Evolutionary conservation across 2,888 invertebrate genomes (phyloP).

Genomic region (Oscheius sp.): DNA sequence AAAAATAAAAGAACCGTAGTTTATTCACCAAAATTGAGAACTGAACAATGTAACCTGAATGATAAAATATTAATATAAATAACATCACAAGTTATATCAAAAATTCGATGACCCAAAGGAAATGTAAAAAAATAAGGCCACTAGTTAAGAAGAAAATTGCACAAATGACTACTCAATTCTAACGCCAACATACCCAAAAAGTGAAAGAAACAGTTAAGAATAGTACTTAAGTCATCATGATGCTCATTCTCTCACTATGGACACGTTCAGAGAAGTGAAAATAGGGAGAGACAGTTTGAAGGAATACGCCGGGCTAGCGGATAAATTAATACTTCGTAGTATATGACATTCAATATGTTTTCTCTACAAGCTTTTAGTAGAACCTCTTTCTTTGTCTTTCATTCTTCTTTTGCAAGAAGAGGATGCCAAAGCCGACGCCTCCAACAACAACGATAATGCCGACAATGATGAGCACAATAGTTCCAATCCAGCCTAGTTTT

Average conservation of each 20-base stretch:
- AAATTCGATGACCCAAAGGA: not conserved
- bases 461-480: slow-evolving; percentile 82
- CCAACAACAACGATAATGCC: slow-evolving; percentile 85
- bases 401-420: slow-evolving; percentile 91
- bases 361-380: slow-evolving; percentile 73
- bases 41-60: slow-evolving; percentile 15
- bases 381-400: slow-evolving; percentile 88
- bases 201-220: slow-evolving; percentile 23
- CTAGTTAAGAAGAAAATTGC: slow-evolving; percentile 1
- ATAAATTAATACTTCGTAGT: slow-evolving; percentile 4
- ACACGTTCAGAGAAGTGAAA: slow-evolving; percentile 12
- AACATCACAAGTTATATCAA: not conserved
- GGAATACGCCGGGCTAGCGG: slow-evolving; percentile 17
- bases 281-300: slow-evolving; percentile 8
- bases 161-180: not conserved
- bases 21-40: slow-evolving; percentile 24
- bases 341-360: slow-evolving; percentile 4
- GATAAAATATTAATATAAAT: too few relatives aligned
- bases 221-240: slow-evolving; percentile 22
- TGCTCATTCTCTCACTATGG: slow-evolving; percentile 22
- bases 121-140: slow-evolving; percentile 3
- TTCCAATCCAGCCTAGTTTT: slow-evolving; percentile 85
- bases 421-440: slow-evolving; percentile 85
- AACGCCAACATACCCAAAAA: slow-evolving; percentile 5
- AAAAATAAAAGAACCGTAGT: slow-evolving; percentile 9